phyloP scores from a whole-genome alignment of 2,888 invertebrate species.

The Empis stercorea region DNA sequence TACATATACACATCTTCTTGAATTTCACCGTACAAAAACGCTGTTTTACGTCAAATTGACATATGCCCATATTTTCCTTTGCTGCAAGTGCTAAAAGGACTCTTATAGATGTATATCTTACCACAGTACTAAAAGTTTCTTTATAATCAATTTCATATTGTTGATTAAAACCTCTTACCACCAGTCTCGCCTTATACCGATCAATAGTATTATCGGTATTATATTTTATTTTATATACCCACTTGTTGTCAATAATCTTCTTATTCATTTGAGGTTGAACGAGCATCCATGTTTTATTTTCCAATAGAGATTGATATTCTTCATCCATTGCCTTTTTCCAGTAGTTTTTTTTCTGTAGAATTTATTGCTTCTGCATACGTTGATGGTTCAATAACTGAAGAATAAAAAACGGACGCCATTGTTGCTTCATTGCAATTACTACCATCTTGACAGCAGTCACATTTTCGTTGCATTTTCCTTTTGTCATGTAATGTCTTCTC shows the following conservation, averaged over 20 bases:
- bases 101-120: constrained; percentile 17
- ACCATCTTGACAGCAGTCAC: no score
- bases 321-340: background rate
- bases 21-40: constrained; percentile 10
- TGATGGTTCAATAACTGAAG: background rate
- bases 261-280: constrained; percentile 1
- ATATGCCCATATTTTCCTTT: constrained; percentile 5
- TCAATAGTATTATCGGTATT: background rate
- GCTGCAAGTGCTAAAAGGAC: constrained; percentile 15
- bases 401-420: no score
- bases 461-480: no score
- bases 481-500: no score
- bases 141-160: constrained; percentile 19
- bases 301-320: background rate
- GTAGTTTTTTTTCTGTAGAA: background rate
- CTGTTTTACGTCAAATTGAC: constrained; percentile 13
- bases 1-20: constrained; percentile 12
- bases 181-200: constrained; percentile 20
- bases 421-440: no score
- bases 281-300: background rate
- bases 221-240: background rate
- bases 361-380: background rate
- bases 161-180: constrained; percentile 20
- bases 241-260: constrained; percentile 7
- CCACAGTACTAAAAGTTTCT: constrained; percentile 23